A percentile compares a stretch with the other conserved stretches of the same genome.
These are phyloP conservation scores for Sminthurides aquaticus DNA, from an alignment of 2,888 invertebrate species.

Conservation along the genomic window DNA sequence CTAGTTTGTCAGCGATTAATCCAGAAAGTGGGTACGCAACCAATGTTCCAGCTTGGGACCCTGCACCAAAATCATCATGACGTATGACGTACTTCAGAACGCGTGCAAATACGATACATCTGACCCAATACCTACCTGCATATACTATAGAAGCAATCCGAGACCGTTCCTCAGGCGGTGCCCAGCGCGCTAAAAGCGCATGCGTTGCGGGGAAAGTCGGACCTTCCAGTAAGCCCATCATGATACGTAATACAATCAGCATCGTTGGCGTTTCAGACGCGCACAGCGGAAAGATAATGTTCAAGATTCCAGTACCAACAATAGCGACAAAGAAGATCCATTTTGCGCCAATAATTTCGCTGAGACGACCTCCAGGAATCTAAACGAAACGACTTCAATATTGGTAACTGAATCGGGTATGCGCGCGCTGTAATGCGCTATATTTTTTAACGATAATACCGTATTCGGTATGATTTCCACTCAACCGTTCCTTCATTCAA, in stretches of 20 bases:
- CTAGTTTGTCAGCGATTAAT: conserved; percentile 45
- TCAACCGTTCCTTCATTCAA: not conserved
- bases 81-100: too few relatives aligned
- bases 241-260: conserved; percentile 19
- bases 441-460: too few relatives aligned
- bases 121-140: conserved; percentile 10
- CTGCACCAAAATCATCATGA: too few relatives aligned
- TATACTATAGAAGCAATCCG: conserved; percentile 26
- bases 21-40: conserved; percentile 48
- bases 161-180: conserved; percentile 23
- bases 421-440: not conserved
- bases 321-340: conserved; percentile 27
- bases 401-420: not conserved
- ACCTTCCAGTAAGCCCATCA: conserved; percentile 26
- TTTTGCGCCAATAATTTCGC: conserved; percentile 26
- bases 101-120: not conserved
- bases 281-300: conserved; percentile 22
- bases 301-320: conserved; percentile 22
- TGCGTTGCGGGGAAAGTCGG: conserved; percentile 30
- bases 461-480: too few relatives aligned
- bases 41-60: conserved; percentile 51
- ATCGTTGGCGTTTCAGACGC: conserved; percentile 21
- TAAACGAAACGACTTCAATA: conserved; percentile 8
- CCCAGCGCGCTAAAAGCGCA: conserved; percentile 26
- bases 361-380: conserved; percentile 31